Evolutionary conservation across 2,888 invertebrate genomes (phyloP), one percentile per base, ranked within the genome.

Genomic region (Gryllus longicercus): DNA sequence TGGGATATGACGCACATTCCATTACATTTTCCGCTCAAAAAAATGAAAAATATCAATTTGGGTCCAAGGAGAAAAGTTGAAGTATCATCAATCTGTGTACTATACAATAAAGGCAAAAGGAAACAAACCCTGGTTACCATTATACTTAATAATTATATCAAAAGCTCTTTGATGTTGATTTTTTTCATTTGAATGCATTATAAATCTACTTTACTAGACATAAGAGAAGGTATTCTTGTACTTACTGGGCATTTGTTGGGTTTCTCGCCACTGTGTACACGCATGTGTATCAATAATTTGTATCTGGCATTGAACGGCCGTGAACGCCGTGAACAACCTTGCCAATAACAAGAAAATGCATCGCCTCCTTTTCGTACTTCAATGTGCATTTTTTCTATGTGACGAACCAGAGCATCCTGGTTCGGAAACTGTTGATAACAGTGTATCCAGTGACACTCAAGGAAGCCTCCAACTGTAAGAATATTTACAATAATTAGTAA

Each of bases 221-320:
- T 38, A 38, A 38, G 8, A 38, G 8, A 38, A 38, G 8, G 38
- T 38, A 38, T 38, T 38, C 8, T 38, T 38, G 8, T 50, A 93
- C 95, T 94, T 89, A 99, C 98, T 87, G 95, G 95, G 88, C 99
- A 99, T 87, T 96, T 94, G 87, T 99, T 98, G 0, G 99, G 99
- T 86, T 99, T 99, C 86, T 99, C 98, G 8, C 99, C 98, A 25
- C 97, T 98, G 87, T 99, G 99, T 0, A 98, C 95, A 21, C 99
- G 89, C 96, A 99, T 97, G 86, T 98, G 98, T 79, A 95, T 99
- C 75, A 98, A 92, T 76, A 99, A 90, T 87, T 99, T 99, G 89
- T 99, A 99, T 83, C 98, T 92, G 0, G 99, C 99, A 88, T 99
- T 98, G 89, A 99, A 99, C 0, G 98, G 97, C 80, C 96, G 92